These are phyloP conservation scores for Anguilla obscura DNA, from an alignment of 2,797 vertebrate genomes.

Conservation along the genomic window DNA sequence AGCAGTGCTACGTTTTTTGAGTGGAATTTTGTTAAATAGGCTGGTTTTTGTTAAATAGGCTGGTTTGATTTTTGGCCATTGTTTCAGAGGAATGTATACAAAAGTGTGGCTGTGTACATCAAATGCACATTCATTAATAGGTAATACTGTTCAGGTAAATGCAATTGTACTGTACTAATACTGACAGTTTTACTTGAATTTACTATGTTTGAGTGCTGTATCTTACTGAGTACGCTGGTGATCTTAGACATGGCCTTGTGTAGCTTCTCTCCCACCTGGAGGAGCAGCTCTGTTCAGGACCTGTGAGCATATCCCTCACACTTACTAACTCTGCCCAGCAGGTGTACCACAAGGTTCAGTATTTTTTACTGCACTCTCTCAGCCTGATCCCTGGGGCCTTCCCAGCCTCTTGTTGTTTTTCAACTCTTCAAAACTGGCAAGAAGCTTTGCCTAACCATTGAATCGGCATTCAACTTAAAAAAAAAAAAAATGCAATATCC, in stretches of 20 bases:
- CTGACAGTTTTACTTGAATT: background rate
- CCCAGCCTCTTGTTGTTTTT: background rate
- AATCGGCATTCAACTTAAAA: background rate
- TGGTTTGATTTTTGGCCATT: background rate
- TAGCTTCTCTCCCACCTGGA: background rate
- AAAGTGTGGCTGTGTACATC: background rate
- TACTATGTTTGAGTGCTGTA: background rate
- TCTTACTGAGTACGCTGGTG: background rate
- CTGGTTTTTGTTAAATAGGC: background rate
- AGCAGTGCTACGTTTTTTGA: background rate
- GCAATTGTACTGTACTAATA: background rate
- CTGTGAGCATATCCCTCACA: background rate
- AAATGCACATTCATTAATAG: background rate
- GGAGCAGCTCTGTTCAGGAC: background rate
- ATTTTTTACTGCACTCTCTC: background rate
- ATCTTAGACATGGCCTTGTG: background rate
- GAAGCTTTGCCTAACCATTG: background rate
- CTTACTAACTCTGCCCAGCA: background rate
- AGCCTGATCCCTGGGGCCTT: background rate
- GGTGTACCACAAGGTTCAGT: constrained; percentile 8
- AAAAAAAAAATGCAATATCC: background rate
- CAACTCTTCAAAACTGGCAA: background rate
- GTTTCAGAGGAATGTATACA: background rate
- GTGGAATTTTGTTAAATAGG: background rate
- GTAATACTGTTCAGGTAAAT: background rate